phyloP scores from a whole-genome alignment of 2,797 vertebrate genomes.

The Sebastiscus albofasciatus region DNA sequence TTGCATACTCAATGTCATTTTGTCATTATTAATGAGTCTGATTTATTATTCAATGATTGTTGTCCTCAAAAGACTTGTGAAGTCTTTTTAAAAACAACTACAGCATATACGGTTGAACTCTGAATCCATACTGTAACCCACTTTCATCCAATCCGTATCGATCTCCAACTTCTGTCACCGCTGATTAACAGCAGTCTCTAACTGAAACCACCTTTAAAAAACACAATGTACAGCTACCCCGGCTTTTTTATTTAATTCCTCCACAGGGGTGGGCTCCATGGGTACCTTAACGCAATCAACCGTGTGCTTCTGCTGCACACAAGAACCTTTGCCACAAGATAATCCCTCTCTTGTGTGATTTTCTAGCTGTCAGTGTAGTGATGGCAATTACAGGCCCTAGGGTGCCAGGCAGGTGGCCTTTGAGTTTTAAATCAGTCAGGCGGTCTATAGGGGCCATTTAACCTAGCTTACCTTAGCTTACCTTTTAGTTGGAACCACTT shows the following conservation, averaged over 20 bases:
- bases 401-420: slow-evolving; percentile 67
- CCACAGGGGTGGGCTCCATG: slow-evolving; percentile 32
- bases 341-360: slow-evolving; percentile 71
- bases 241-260: slow-evolving; percentile 48
- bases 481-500: slow-evolving; percentile 18
- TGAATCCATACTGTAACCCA: not conserved
- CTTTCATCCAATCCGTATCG: slow-evolving; percentile 3
- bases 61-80: too few relatives aligned
- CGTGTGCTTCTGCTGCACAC: slow-evolving; percentile 42
- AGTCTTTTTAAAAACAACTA: not conserved
- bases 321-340: slow-evolving; percentile 61
- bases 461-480: slow-evolving; percentile 43
- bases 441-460: slow-evolving; percentile 63
- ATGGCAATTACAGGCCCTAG: slow-evolving; percentile 72
- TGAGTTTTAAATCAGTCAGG: slow-evolving; percentile 71
- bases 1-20: not conserved
- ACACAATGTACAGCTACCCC: slow-evolving; percentile 14
- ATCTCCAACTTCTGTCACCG: slow-evolving; percentile 18
- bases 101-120: not conserved
- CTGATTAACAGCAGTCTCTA: slow-evolving; percentile 40
- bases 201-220: slow-evolving; percentile 22
- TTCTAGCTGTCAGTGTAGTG: slow-evolving; percentile 60
- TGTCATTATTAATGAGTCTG: not conserved
- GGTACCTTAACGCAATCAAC: slow-evolving; percentile 65
- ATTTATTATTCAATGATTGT: too few relatives aligned